Evolutionary conservation across 2,888 invertebrate species (phyloP).

Genomic region (Hirtodrosophila trivittata): DNA sequence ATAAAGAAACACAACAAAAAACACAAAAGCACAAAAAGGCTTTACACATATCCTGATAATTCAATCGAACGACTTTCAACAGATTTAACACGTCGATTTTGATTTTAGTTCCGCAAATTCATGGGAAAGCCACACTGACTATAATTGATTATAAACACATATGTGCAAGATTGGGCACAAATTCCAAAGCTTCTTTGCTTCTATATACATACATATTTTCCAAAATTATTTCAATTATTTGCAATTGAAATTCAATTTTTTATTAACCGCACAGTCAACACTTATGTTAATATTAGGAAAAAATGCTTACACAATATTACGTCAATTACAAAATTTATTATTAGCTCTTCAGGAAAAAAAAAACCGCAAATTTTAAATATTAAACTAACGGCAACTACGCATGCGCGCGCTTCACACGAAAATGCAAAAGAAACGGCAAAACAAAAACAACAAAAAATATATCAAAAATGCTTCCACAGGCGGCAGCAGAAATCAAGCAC

Average conservation of each 20-base stretch:
- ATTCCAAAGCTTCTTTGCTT: too few relatives aligned
- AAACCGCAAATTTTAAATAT: slow-evolving; percentile 59
- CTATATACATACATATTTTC: too few relatives aligned
- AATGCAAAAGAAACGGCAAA: slow-evolving; percentile 19
- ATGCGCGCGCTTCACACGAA: slow-evolving; percentile 61
- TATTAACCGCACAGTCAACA: too few relatives aligned
- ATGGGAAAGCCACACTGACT: too few relatives aligned
- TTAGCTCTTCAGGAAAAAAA: slow-evolving; percentile 18
- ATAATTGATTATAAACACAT: too few relatives aligned
- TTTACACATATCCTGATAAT: slow-evolving; percentile 9
- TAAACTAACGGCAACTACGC: slow-evolving; percentile 51
- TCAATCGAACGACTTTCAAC: too few relatives aligned
- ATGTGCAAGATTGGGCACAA: too few relatives aligned
- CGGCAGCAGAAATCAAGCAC: slow-evolving; percentile 44
- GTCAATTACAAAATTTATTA: slow-evolving; percentile 40
- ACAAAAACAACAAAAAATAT: slow-evolving; percentile 20
- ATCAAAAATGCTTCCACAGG: slow-evolving; percentile 14
- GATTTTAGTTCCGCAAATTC: too few relatives aligned
- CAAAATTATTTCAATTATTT: too few relatives aligned
- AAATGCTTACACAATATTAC: slow-evolving; percentile 47
- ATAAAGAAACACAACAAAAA: neutral
- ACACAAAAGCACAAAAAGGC: neutral
- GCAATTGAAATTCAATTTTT: too few relatives aligned
- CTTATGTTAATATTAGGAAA: slow-evolving; percentile 6
- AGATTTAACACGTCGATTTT: too few relatives aligned